These are phyloP conservation scores for Mustela lutreola DNA, from an alignment of 2,113 vertebrate genomes.

Conservation along the genomic window DNA sequence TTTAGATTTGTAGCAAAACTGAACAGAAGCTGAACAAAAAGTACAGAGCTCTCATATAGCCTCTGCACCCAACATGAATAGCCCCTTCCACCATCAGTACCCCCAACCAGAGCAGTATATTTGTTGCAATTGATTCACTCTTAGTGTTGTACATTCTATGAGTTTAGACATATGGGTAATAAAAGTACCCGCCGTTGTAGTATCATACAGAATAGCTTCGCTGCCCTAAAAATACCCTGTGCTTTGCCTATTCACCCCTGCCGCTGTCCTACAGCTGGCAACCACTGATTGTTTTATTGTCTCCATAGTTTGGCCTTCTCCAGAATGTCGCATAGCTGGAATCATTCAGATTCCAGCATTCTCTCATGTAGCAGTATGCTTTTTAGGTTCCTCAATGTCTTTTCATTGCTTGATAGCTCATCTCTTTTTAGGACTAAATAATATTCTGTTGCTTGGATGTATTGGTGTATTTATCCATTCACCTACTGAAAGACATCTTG, in stretches of 20 bases:
- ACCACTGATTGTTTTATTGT: neutral
- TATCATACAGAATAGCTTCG: neutral
- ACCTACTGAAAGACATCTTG: neutral
- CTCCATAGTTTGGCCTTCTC: neutral
- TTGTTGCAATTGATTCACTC: neutral
- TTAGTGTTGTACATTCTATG: neutral
- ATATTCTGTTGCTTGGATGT: neutral
- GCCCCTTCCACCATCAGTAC: neutral
- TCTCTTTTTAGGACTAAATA: neutral
- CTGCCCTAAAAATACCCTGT: neutral
- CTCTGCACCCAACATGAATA: rapidly evolving
- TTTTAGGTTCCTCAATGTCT: neutral
- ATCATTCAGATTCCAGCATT: neutral
- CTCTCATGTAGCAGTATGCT: neutral
- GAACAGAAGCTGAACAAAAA: neutral
- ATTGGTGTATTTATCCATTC: neutral
- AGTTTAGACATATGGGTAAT: neutral
- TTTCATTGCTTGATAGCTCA: neutral
- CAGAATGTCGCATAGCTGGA: neutral
- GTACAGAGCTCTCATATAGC: neutral
- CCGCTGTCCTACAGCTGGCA: neutral
- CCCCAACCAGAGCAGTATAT: neutral
- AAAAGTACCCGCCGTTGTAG: neutral
- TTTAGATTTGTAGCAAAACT: neutral
- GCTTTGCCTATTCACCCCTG: neutral